Evolutionary conservation across 2,797 vertebrate species (phyloP).

Genomic region (Pseudochirops corinnae): DNA sequence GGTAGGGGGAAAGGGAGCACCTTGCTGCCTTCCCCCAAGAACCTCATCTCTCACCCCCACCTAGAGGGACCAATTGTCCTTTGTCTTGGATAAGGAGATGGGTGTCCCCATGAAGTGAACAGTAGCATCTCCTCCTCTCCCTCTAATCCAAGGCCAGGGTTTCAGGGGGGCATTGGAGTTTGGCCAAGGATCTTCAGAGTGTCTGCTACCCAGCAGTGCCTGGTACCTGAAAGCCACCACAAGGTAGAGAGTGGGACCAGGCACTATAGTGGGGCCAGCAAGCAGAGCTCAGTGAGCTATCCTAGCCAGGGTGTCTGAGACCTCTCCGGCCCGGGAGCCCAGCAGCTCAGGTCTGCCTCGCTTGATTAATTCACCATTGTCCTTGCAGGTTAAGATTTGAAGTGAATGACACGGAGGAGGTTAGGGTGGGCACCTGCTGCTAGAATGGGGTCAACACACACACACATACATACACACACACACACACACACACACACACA

Average conservation of each 20-base stretch:
- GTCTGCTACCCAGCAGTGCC: not conserved
- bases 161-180: slow-evolving; percentile 39
- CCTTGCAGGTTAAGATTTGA: not conserved
- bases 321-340: slow-evolving; percentile 5
- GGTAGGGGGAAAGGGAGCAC: slow-evolving; percentile 14
- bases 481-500: slow-evolving; percentile 40
- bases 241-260: not conserved
- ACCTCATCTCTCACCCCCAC: slow-evolving; percentile 2
- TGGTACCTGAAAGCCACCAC: not conserved
- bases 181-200: slow-evolving; percentile 8
- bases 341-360: not conserved
- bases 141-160: not conserved
- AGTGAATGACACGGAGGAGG: not conserved
- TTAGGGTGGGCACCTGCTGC: slow-evolving; percentile 14
- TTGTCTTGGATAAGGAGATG: slow-evolving; percentile 57
- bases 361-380: not conserved
- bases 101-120: slow-evolving; percentile 25
- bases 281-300: not conserved
- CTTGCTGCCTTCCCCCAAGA: not conserved
- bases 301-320: not conserved
- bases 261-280: not conserved
- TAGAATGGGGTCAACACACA: not conserved
- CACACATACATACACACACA: not conserved
- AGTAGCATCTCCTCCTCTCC: not conserved
- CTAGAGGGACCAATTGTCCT: slow-evolving; percentile 70